phyloP scores from a whole-genome alignment of 1,140 invertebrate genomes.

The Plutomurus gul region DNA sequence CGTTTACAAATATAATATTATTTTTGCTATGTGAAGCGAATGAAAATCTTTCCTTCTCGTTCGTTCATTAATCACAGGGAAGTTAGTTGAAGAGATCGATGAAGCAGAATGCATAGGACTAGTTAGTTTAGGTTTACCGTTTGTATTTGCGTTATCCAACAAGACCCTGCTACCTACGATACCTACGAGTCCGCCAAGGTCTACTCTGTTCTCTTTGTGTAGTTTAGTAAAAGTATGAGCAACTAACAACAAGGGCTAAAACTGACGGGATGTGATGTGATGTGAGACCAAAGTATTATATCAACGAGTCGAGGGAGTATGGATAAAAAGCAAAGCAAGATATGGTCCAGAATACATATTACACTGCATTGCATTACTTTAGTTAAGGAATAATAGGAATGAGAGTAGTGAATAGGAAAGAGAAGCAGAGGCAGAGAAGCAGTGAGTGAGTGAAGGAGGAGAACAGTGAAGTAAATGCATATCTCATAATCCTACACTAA shows the following conservation, averaged over 20 bases:
- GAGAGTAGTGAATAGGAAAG: conserved; percentile 3
- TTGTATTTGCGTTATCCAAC: too few relatives aligned
- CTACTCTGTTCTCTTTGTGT: too few relatives aligned
- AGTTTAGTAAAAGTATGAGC: not conserved
- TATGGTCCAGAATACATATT: not conserved
- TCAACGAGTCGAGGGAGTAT: not conserved
- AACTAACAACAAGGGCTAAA: not conserved
- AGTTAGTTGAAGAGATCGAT: conserved; percentile 25
- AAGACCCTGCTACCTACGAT: too few relatives aligned
- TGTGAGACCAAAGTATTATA: not conserved
- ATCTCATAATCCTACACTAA: conserved; percentile 50
- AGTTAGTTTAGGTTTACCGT: conserved; percentile 21
- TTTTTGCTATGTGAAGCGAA: conserved; percentile 27
- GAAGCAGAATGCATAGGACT: conserved; percentile 31
- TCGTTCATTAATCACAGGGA: conserved; percentile 37
- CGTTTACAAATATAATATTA: not conserved
- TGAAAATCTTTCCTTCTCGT: conserved; percentile 18
- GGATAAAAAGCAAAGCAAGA: conserved; percentile 9
- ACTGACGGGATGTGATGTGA: conserved; percentile 20
- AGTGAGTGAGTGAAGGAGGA: not conserved
- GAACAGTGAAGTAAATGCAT: conserved; percentile 35
- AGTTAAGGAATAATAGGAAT: not conserved
- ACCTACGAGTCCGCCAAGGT: too few relatives aligned
- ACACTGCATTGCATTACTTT: not conserved
- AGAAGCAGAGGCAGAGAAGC: not conserved